These are phyloP conservation scores for Scyliorhinus canicula DNA, from an alignment of 2,797 vertebrate genomes.

Conservation along the genomic window DNA sequence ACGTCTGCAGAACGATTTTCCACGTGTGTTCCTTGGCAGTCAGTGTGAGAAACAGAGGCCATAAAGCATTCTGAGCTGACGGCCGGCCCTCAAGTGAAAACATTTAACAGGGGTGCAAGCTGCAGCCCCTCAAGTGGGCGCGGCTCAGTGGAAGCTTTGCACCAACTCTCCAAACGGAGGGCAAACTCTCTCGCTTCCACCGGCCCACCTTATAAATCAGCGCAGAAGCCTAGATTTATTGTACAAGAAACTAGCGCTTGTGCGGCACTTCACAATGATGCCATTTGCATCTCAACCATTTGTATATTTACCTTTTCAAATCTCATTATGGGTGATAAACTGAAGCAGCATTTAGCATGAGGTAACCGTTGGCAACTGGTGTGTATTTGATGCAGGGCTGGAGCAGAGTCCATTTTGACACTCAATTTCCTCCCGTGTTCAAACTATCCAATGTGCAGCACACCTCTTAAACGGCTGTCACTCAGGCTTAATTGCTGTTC, in stretches of 20 bases:
- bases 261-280: neutral
- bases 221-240: neutral
- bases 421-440: neutral
- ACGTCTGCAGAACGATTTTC: neutral
- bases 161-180: neutral
- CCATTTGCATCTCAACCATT: neutral
- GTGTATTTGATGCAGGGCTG: neutral
- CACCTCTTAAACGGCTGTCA: neutral
- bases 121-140: neutral
- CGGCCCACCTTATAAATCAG: neutral
- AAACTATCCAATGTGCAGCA: neutral
- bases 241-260: neutral
- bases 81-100: neutral
- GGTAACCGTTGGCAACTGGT: neutral
- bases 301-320: neutral
- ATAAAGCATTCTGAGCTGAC: neutral
- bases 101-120: neutral
- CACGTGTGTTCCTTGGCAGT: neutral
- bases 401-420: neutral
- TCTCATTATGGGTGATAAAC: neutral
- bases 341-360: neutral
- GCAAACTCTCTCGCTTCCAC: neutral
- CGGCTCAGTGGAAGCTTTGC: neutral
- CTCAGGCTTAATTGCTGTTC: neutral
- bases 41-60: neutral